Evolutionary conservation across 2,888 invertebrate species (phyloP).

Genomic region (Tenthredo notha): DNA sequence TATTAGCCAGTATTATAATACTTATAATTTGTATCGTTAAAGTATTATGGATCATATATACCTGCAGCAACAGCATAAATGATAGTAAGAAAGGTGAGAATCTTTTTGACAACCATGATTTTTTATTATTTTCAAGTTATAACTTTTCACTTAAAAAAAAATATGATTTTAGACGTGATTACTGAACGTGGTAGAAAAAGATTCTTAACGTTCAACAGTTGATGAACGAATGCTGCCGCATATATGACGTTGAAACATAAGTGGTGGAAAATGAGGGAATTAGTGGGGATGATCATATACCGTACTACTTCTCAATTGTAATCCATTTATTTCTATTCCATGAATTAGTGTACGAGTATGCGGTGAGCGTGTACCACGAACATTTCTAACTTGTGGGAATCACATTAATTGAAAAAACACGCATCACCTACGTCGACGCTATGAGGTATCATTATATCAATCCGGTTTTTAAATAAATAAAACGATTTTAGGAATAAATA

Average conservation of each 20-base stretch:
- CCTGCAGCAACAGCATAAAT: constrained; percentile 11
- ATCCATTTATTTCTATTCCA: background rate
- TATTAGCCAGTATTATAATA: background rate
- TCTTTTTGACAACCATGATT: constrained; percentile 1
- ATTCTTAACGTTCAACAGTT: background rate
- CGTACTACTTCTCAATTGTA: no score
- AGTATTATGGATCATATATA: background rate
- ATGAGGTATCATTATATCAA: background rate
- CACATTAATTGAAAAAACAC: background rate
- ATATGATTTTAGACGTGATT: background rate
- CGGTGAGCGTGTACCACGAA: background rate
- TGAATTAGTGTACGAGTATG: background rate
- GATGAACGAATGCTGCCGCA: background rate
- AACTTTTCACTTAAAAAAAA: background rate
- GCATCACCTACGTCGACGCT: background rate
- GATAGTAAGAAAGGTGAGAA: background rate
- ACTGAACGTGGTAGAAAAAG: background rate
- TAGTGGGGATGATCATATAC: background rate
- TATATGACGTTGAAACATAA: background rate
- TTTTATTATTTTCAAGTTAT: background rate
- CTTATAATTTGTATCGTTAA: background rate
- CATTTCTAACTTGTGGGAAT: background rate
- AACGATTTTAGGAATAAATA: no score
- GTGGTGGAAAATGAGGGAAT: background rate
- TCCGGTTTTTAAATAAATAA: no score